Base-by-base conservation (phyloP, 1,140 invertebrate genomes). In the Ostrea denselamellosa region DNA sequence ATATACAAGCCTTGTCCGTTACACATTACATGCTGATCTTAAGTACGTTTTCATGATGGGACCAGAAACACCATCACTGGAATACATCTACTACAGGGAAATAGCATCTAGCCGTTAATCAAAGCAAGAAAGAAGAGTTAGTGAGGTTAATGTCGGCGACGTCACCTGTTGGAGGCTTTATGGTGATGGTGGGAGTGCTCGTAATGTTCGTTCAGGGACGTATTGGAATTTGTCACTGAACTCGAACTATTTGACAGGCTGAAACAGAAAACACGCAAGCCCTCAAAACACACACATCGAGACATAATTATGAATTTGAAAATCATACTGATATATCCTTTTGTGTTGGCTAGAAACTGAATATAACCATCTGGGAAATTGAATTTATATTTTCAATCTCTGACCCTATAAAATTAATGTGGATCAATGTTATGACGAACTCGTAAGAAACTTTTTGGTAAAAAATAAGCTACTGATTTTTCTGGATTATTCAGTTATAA, bases 171-270 rank as follows among this genome's bases (percentile, higher is more conserved):
- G 62, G 51, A 58, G 84, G 34, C 34, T 10, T 85, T 44, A 22
- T 90, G 82, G 91, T 92, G 92, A 82, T 92, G 68, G 14, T 77
- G 68, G 28, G 68, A 10, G 25, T 77, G 68, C 28, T 77, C 68
- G 25, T 77, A 77, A 34, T 77, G 68, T 4, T 77, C 92, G 87
- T 89, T 92, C 85, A 94, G 90, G 68, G 93, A 94, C 83, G 91
- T 88, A 87, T 91, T 94, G 87, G 93, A 94, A 85, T 92, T 94
- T 93, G 93, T 93, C 91, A 94, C 34, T 44, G 92, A 91, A 10
- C 92, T 89, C 51, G 91, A 89, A 62, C 90, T 93, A 88, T 88
- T 88, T 87, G 85, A 85, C 28, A 90, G 81, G 87, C 92, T 93
- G 93, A 91, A 93, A 92, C 87, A 85, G 82, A 83, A 83, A 53